A percentile compares a stretch with the other conserved stretches of the same genome.
Conservation (phyloP, 1,140 invertebrate genomes). For the Venturia canescens region DNA sequence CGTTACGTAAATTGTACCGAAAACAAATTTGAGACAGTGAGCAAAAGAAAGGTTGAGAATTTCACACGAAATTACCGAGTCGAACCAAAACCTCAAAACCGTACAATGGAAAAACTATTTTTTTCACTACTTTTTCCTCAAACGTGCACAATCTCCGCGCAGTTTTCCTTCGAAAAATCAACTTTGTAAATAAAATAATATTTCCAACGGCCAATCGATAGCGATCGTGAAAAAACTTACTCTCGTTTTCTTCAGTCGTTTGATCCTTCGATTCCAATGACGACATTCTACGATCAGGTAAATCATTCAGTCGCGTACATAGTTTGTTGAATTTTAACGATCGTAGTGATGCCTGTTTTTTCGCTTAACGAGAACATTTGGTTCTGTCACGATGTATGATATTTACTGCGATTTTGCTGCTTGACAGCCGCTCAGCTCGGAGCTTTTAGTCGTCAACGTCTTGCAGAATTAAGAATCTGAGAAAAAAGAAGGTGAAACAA, state of each 20-base stretch:
- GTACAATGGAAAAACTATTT: not conserved
- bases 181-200: too few relatives aligned
- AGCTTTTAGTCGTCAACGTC: not conserved
- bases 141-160: not conserved
- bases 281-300: not conserved
- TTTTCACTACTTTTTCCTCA: not conserved
- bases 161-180: too few relatives aligned
- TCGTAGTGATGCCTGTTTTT: not conserved
- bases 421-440: not conserved
- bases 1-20: not conserved
- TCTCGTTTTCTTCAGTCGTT: slow-evolving; percentile 15
- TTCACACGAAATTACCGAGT: too few relatives aligned
- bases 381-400: not conserved
- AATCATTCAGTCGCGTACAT: slow-evolving; percentile 8
- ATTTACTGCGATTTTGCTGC: slow-evolving; percentile 4
- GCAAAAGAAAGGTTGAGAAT: too few relatives aligned
- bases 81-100: too few relatives aligned
- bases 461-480: not conserved
- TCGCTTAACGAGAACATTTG: not conserved
- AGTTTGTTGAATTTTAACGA: slow-evolving; percentile 10
- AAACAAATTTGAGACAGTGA: too few relatives aligned
- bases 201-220: too few relatives aligned
- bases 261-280: slow-evolving; percentile 13
- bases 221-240: not conserved
- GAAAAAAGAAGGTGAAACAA: slow-evolving; percentile 34